Conservation (phyloP, 2,113 vertebrate species). For the Regulus satrapa region DNA sequence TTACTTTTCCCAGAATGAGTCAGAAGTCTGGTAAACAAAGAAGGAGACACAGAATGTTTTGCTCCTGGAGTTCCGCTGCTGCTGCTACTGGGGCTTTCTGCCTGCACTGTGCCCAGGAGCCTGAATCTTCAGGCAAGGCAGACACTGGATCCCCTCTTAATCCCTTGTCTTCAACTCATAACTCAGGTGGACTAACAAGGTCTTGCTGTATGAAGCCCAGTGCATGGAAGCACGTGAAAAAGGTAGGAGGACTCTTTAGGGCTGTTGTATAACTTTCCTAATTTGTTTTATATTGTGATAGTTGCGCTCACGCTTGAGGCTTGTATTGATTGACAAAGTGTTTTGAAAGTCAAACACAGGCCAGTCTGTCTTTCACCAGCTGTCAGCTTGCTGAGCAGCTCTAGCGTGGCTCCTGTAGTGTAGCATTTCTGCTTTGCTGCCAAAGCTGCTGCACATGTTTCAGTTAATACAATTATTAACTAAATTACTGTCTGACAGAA, state of each 20-base stretch:
- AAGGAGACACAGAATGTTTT: background rate
- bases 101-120: background rate
- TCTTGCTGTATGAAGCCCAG: background rate
- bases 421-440: slow-evolving; percentile 8
- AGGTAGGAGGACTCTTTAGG: background rate
- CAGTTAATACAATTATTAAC: slow-evolving; percentile 10
- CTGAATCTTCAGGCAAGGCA: background rate
- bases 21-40: background rate
- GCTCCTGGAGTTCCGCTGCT: background rate
- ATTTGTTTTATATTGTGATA: slow-evolving; percentile 5
- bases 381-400: background rate
- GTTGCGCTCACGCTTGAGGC: background rate
- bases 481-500: background rate
- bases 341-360: slow-evolving; percentile 8
- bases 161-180: background rate
- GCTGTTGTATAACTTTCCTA: background rate
- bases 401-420: background rate
- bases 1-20: background rate
- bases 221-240: background rate
- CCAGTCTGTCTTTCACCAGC: background rate
- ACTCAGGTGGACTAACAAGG: background rate
- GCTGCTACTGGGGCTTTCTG: background rate
- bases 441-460: slow-evolving; percentile 2
- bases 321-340: slow-evolving; percentile 8
- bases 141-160: background rate